phyloP scores from a whole-genome alignment of 2,888 invertebrate species.

The Syrphus vitripennis region DNA sequence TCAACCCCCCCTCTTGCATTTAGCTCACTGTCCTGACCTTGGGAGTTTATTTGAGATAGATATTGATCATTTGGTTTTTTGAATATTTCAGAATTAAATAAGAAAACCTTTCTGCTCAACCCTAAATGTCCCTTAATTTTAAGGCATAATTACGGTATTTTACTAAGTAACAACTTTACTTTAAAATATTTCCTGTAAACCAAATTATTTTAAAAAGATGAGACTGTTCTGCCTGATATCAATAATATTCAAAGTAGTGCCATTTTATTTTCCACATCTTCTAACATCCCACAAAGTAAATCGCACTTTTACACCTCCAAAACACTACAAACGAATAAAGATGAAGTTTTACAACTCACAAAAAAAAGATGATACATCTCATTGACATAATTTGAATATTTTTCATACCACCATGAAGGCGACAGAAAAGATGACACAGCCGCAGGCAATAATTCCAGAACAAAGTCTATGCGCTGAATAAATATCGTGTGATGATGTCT shows the following conservation, averaged over 20 bases:
- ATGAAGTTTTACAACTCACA: conserved; percentile 15
- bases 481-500: neutral
- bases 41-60: too few species aligned
- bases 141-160: too few species aligned
- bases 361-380: conserved; percentile 14
- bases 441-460: neutral
- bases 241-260: too few species aligned
- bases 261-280: neutral
- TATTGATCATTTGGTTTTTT: too few species aligned
- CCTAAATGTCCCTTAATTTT: too few species aligned
- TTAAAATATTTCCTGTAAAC: neutral
- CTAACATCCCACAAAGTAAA: neutral
- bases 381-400: conserved; percentile 59
- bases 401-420: conserved; percentile 66
- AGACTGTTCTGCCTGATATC: neutral
- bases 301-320: neutral
- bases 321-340: neutral
- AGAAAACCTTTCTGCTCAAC: too few species aligned
- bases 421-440: conserved; percentile 58
- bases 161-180: neutral
- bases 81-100: too few species aligned
- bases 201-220: neutral
- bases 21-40: too few species aligned
- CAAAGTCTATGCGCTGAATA: neutral
- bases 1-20: too few species aligned